Percentiles rank a stretch among this genome's conserved stretches.
Evolutionary conservation across 2,797 vertebrate species (phyloP).

Genomic region (Carcharodon carcharias): DNA sequence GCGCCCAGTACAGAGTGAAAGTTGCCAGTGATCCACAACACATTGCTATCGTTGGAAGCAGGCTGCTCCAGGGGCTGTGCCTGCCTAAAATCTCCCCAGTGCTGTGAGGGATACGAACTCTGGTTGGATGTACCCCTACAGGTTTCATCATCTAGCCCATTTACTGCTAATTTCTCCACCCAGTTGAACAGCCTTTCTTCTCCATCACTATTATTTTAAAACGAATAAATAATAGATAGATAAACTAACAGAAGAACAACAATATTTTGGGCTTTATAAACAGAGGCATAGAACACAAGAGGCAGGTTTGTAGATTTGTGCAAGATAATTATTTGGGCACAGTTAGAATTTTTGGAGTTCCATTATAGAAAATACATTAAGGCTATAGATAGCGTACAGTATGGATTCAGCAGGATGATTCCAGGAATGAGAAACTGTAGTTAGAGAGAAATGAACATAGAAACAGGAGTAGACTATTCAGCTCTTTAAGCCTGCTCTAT

Average conservation of each 20-base stretch:
- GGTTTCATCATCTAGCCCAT: neutral
- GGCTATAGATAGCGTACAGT: neutral
- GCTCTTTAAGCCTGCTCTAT: neutral
- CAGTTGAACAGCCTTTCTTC: neutral
- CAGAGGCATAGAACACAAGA: neutral
- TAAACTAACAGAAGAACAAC: neutral
- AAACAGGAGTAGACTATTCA: neutral
- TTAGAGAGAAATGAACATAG: neutral
- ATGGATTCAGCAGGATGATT: neutral
- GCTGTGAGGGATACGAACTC: neutral
- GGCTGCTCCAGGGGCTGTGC: neutral
- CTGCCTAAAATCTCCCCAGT: neutral
- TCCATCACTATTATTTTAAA: neutral
- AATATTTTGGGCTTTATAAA: neutral
- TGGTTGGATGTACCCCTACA: neutral
- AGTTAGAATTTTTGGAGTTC: neutral
- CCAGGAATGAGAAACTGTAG: neutral
- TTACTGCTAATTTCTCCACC: neutral
- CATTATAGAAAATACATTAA: neutral
- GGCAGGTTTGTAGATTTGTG: neutral
- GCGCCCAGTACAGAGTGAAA: neutral
- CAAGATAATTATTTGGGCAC: neutral
- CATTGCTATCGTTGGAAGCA: neutral
- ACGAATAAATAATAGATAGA: neutral
- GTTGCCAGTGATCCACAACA: neutral